Evolutionary conservation across 2,797 vertebrate species (phyloP), one percentile per base, ranked within the genome.

Genomic region (Leucoraja ocellata): DNA sequence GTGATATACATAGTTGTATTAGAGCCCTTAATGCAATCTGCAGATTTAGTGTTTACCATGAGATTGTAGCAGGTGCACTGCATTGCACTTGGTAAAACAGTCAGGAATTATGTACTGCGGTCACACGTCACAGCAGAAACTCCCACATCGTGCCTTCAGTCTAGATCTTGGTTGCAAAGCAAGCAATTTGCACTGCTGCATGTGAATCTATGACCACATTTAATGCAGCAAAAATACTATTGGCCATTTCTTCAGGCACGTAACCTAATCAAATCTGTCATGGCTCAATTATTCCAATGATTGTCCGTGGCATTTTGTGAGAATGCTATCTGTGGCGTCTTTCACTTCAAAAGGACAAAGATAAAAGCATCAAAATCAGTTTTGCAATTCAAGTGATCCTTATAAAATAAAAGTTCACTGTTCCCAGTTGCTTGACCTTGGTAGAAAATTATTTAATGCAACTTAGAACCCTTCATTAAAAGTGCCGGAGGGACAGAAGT

Each of bases 21-120:
- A 18, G 46, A 54, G 80, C 23, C 80, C 21, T 58, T 58, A 54
- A 2, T 83, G 39, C 79, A 81, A 81, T 54, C 79, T 54, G 39
- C 80, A 58, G 80, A 54, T 83, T 83, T 54, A 58, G 46, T 61
- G 46, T 84, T 84, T 84, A 28, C 54, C n/a, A 23, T 84, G 81
- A 84, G 61, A 84, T 84, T 84, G 81, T 54, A 84, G 81, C 54
- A 84, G 54, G 54, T 84, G 81, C 25, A 32, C 86, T 90, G 86
- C 86, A 90, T 32, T 61, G 86, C 86, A 68, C 32, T 90, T 23
- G 32, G 65, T 68, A 71, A 90, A 90, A 90, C 65, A 65, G 86
- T 90, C 86, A 65, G 86, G n/a, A 90, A 28, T 90, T 90, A 71
- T 68, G 68, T 90, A 71, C 86, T 90, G 86, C 28, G 8, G 65